Percentiles rank a stretch among this genome's conserved stretches.
Conservation (phyloP, 2,888 invertebrate species). For the Athalia rosae region DNA sequence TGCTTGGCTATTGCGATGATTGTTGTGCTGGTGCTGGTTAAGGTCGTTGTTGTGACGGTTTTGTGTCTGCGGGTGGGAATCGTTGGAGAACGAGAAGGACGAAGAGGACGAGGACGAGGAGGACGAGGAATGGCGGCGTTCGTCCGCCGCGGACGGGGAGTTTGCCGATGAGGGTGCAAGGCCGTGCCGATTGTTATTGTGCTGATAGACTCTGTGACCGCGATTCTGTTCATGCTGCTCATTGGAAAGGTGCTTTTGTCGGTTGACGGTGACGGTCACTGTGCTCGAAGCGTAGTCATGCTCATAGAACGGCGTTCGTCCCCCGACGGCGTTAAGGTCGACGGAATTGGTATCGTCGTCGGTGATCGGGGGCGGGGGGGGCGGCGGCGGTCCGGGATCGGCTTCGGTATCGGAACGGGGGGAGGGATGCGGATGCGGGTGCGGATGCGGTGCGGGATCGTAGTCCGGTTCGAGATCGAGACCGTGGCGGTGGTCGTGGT, state of each 20-base stretch:
- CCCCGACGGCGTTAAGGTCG: conserved; percentile 29
- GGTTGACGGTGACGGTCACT: conserved; percentile 62
- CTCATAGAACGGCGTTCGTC: conserved; percentile 62
- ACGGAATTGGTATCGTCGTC: conserved; percentile 37
- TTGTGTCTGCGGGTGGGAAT: conserved; percentile 63
- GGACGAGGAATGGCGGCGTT: too few relatives aligned
- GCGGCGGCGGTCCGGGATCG: conserved; percentile 41
- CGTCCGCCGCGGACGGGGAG: conserved; percentile 44
- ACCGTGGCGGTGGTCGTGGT: conserved; percentile 63
- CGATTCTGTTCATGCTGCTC: conserved; percentile 49
- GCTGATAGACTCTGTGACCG: conserved; percentile 39
- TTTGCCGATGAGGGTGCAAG: conserved; percentile 56
- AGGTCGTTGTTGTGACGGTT: conserved; percentile 56
- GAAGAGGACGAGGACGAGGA: conserved; percentile 48
- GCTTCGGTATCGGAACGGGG: too few relatives aligned
- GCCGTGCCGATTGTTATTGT: conserved; percentile 40
- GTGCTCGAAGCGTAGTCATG: conserved; percentile 65
- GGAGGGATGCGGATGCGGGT: conserved; percentile 33
- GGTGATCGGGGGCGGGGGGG: conserved; percentile 5
- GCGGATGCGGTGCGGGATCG: conserved; percentile 5
- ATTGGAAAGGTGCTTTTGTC: conserved; percentile 56
- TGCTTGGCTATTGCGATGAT: conserved; percentile 70
- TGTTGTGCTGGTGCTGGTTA: conserved; percentile 59
- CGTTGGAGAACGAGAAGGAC: conserved; percentile 59
- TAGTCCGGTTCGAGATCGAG: conserved; percentile 43